phyloP scores from a whole-genome alignment of 2,888 invertebrate genomes.

The Oasisia sp. region DNA sequence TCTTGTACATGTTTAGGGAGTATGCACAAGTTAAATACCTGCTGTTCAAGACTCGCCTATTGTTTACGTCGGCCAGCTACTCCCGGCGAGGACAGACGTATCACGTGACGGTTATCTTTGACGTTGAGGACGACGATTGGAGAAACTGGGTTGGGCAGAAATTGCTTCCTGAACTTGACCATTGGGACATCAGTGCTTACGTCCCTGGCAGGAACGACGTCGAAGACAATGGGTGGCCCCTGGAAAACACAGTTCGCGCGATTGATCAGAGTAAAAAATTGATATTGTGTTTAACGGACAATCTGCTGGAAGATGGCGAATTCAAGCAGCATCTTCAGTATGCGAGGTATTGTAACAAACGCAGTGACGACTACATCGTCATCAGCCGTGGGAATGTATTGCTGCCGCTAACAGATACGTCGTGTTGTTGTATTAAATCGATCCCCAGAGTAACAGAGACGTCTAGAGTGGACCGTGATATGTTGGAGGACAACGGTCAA shows the following conservation, averaged over 20 bases:
- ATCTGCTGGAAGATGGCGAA: neutral
- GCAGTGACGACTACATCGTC: neutral
- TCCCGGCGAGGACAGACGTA: neutral
- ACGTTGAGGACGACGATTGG: neutral
- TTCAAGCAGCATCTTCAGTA: neutral
- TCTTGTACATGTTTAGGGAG: neutral
- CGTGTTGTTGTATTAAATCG: neutral
- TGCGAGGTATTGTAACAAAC: neutral
- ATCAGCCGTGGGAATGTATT: neutral
- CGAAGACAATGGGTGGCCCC: neutral
- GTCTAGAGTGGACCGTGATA: neutral
- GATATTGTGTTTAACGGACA: neutral
- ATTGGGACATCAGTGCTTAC: neutral
- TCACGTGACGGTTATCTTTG: neutral
- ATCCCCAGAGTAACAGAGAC: neutral
- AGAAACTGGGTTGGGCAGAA: neutral
- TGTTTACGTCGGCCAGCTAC: neutral
- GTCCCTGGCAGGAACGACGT: neutral
- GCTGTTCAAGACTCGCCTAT: neutral
- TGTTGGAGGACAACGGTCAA: neutral
- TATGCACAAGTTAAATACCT: neutral
- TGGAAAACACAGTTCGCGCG: slow-evolving; percentile 13
- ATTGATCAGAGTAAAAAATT: neutral
- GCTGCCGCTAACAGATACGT: neutral
- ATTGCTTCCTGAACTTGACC: neutral